Evolutionary conservation across 37 sponge, comb jelly and placozoan genomes (phyloP).

Genomic region (Chondrosia reniformis): DNA sequence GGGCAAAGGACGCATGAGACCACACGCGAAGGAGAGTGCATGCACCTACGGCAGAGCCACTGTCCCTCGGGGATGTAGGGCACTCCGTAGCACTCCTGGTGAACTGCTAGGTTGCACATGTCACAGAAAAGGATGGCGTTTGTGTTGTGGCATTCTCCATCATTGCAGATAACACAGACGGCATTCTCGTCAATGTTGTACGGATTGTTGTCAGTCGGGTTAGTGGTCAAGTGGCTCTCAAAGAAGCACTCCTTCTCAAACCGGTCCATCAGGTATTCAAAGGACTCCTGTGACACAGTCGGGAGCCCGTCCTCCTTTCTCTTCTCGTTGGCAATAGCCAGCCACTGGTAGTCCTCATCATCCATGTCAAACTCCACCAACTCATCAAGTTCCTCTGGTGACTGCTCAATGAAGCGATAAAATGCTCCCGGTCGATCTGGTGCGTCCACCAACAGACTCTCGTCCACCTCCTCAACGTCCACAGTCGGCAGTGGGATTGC

Average conservation of each 20-base stretch:
- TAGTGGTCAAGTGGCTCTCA: constrained; percentile 69
- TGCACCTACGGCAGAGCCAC: constrained; percentile 96
- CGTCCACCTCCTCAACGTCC: constrained; percentile 38
- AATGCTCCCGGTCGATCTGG: constrained; percentile 45
- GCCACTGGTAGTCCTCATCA: constrained; percentile 97
- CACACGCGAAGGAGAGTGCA: constrained; percentile 89
- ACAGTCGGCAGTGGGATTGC: constrained; percentile 14
- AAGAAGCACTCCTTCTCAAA: constrained; percentile 94
- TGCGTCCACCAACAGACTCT: constrained; percentile 50
- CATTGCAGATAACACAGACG: constrained; percentile 97
- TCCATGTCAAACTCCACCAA: constrained; percentile 98
- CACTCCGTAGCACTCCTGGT: constrained; percentile 99
- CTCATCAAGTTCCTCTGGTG: constrained; percentile 81
- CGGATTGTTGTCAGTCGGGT: constrained; percentile 33
- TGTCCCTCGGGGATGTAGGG: constrained; percentile 99
- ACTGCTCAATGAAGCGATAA: constrained; percentile 71
- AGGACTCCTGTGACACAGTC: constrained; percentile 70
- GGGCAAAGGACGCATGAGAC: constrained; percentile 98
- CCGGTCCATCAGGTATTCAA: constrained; percentile 97
- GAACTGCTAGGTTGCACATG: constrained; percentile 99
- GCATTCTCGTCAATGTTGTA: constrained; percentile 99
- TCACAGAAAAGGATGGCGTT: constrained; percentile 99
- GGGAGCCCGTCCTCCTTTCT: constrained; percentile 75
- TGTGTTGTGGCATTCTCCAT: constrained; percentile 98
- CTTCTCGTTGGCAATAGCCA: constrained; percentile 84